A percentile compares a stretch with the other conserved stretches of the same genome.
These are phyloP conservation scores for Amorpha juglandis DNA, from an alignment of 2,888 invertebrate species.

Conservation along the genomic window DNA sequence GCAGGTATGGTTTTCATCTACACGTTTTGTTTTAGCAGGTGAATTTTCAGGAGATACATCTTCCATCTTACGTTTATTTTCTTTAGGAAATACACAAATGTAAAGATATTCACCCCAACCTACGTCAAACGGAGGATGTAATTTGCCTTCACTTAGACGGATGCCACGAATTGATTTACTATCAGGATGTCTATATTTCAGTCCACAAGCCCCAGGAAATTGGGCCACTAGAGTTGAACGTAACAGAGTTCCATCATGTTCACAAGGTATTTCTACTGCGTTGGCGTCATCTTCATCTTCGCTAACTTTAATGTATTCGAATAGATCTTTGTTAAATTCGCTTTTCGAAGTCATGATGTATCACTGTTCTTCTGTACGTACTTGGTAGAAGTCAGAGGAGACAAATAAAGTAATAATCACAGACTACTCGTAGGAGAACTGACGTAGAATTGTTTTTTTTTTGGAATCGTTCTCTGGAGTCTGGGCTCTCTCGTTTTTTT, in stretches of 20 bases:
- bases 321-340: constrained; percentile 66
- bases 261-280: constrained; percentile 98
- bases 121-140: constrained; percentile 92
- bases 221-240: constrained; percentile 98
- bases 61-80: constrained; percentile 98
- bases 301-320: constrained; percentile 76
- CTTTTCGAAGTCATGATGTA: constrained; percentile 51
- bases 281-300: constrained; percentile 97
- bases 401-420: too few species aligned
- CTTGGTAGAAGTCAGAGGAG: too few species aligned
- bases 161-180: constrained; percentile 94
- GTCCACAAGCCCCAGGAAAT: constrained; percentile 98
- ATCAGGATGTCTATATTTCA: constrained; percentile 98
- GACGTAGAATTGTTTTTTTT: too few species aligned
- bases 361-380: constrained; percentile 9
- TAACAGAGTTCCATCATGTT: constrained; percentile 95
- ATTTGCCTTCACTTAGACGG: constrained; percentile 94
- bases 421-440: too few species aligned
- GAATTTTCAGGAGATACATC: constrained; percentile 95
- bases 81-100: constrained; percentile 93
- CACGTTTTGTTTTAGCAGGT: constrained; percentile 96
- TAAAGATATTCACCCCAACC: constrained; percentile 91
- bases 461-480: too few species aligned
- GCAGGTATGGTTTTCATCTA: constrained; percentile 95
- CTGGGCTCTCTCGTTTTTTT: too few species aligned